Evolutionary conservation across 2,888 invertebrate species (phyloP).

Genomic region (Ormyrus nitidulus): DNA sequence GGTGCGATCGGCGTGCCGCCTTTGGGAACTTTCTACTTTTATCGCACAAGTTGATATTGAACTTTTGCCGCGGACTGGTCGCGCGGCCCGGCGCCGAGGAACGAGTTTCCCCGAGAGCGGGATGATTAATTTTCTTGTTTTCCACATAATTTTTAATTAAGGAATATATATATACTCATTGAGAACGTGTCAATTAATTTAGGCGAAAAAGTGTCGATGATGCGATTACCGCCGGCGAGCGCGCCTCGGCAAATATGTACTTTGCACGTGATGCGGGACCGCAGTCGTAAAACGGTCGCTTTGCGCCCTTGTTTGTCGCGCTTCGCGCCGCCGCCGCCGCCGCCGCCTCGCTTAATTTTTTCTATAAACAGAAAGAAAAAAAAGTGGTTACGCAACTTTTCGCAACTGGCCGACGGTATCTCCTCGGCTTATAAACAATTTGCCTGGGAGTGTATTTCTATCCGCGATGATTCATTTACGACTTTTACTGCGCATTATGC

Average conservation of each 20-base stretch:
- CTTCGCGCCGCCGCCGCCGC: background rate
- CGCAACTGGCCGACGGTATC: too few relatives aligned
- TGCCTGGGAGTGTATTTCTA: too few relatives aligned
- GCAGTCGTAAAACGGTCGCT: background rate
- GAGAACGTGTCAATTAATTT: conserved; percentile 37
- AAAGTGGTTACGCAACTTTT: too few relatives aligned
- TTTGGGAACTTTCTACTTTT: conserved; percentile 42
- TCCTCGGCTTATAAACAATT: too few relatives aligned
- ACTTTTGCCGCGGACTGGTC: conserved; percentile 24
- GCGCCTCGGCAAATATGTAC: too few relatives aligned
- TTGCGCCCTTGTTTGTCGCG: background rate
- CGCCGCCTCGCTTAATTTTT: too few relatives aligned
- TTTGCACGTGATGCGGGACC: too few relatives aligned
- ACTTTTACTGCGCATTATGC: background rate
- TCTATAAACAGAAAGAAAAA: too few relatives aligned
- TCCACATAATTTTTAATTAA: conserved; percentile 37
- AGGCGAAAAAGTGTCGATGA: conserved; percentile 32
- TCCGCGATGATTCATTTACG: conserved; percentile 9
- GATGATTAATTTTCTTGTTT: conserved; percentile 41
- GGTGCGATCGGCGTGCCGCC: background rate
- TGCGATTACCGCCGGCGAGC: background rate
- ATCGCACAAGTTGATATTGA: conserved; percentile 36
- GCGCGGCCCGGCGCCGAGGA: background rate
- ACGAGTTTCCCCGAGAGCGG: conserved; percentile 13
- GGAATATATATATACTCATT: background rate